phyloP scores from a whole-genome alignment of 2,797 vertebrate species.

The Neosilurus hyrtlii region DNA sequence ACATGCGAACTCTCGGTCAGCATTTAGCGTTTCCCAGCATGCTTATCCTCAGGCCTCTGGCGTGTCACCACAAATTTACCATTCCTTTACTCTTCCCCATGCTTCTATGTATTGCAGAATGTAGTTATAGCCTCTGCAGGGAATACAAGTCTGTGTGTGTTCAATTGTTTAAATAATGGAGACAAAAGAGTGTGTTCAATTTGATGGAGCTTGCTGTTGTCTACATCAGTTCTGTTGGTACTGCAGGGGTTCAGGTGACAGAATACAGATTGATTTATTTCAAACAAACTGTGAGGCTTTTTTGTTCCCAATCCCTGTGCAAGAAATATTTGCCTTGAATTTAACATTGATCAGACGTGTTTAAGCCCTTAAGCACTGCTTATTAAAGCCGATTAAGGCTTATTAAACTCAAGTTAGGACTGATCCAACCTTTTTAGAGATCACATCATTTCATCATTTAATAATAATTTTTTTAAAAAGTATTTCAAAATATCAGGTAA shows the following conservation, averaged over 20 bases:
- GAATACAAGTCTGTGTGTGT: conserved; percentile 32
- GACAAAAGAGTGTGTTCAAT: conserved; percentile 34
- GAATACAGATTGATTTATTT: conserved; percentile 26
- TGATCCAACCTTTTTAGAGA: not conserved
- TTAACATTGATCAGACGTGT: not conserved
- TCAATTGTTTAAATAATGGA: conserved; percentile 32
- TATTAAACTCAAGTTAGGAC: not conserved
- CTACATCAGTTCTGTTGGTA: conserved; percentile 19
- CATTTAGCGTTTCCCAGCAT: conserved; percentile 60
- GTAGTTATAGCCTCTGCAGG: conserved; percentile 32
- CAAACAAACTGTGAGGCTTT: conserved; percentile 8
- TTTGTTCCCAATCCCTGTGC: not conserved
- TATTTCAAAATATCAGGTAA: not conserved
- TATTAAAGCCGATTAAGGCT: conserved; percentile 9
- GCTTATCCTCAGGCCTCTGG: conserved; percentile 47
- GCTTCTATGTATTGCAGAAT: conserved; percentile 46
- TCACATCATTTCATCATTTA: not conserved
- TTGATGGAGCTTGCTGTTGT: conserved; percentile 24
- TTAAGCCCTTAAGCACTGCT: not conserved
- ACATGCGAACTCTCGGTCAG: conserved; percentile 57
- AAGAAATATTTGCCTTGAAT: conserved; percentile 12
- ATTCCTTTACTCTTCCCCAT: conserved; percentile 45
- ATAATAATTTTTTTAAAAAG: too few species aligned
- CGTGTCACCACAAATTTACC: conserved; percentile 55
- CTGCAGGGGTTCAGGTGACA: conserved; percentile 19